phyloP scores from a whole-genome alignment of 2,888 invertebrate genomes.

The Terebella lapidaria region DNA sequence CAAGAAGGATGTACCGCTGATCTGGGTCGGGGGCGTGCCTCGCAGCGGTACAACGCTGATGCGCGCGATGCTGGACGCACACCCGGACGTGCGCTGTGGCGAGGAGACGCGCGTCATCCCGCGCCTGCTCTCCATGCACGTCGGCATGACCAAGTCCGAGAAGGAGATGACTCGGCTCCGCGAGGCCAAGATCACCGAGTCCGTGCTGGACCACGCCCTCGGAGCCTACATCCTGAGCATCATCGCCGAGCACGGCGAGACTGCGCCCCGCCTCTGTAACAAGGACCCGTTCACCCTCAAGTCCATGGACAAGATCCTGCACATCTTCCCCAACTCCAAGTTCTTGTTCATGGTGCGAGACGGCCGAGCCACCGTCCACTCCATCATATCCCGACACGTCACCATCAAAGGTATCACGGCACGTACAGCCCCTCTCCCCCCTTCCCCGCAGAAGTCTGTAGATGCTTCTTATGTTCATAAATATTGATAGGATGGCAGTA shows the following conservation, averaged over 20 bases:
- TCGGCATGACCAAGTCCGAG: slow-evolving; percentile 90
- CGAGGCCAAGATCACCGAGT: slow-evolving; percentile 86
- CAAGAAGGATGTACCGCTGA: slow-evolving; percentile 60
- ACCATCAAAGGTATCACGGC: slow-evolving; percentile 76
- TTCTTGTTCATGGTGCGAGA: slow-evolving; percentile 98
- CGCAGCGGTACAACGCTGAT: slow-evolving; percentile 82
- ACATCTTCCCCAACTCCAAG: slow-evolving; percentile 85
- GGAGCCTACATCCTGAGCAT: slow-evolving; percentile 83
- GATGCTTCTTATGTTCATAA: too few species aligned
- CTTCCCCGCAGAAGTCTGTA: too few species aligned
- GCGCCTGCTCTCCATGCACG: slow-evolving; percentile 76
- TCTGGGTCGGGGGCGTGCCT: slow-evolving; percentile 95
- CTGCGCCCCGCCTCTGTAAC: slow-evolving; percentile 89
- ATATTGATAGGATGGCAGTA: too few species aligned
- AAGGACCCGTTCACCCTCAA: slow-evolving; percentile 96
- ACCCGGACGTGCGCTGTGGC: slow-evolving; percentile 90
- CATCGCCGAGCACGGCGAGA: slow-evolving; percentile 90
- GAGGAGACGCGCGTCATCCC: slow-evolving; percentile 93
- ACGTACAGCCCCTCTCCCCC: too few species aligned
- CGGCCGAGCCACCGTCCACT: slow-evolving; percentile 96
- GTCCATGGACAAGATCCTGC: slow-evolving; percentile 66
- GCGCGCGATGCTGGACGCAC: slow-evolving; percentile 95
- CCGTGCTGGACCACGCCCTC: slow-evolving; percentile 85
- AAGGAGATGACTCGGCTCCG: slow-evolving; percentile 84
- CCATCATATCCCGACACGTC: slow-evolving; percentile 89